Evolutionary conservation across 2,113 vertebrate species (phyloP).

Genomic region (Monopterus albus): DNA sequence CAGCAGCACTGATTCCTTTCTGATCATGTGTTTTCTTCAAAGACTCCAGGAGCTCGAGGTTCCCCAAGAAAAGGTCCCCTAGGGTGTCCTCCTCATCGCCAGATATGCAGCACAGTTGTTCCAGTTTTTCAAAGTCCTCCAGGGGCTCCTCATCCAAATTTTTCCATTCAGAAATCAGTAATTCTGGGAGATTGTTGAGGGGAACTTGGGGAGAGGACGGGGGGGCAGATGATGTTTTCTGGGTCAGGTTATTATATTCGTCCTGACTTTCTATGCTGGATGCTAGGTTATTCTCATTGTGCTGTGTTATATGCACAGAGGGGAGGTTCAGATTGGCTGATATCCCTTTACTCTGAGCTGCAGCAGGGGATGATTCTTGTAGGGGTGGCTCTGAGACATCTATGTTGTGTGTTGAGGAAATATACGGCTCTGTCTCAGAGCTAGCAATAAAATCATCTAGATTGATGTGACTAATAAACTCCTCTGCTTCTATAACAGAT

Average conservation of each 20-base stretch:
- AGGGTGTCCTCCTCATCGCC: conserved; percentile 81
- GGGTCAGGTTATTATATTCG: conserved; percentile 43
- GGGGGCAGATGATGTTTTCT: conserved; percentile 54
- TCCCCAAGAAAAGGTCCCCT: conserved; percentile 80
- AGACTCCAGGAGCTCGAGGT: conserved; percentile 82
- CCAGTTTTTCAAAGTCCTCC: conserved; percentile 86
- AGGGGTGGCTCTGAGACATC: conserved; percentile 35
- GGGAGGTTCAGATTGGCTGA: conserved; percentile 71
- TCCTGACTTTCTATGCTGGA: conserved; percentile 52
- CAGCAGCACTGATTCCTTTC: conserved; percentile 33
- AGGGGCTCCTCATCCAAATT: conserved; percentile 83
- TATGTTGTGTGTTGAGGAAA: conserved; percentile 38
- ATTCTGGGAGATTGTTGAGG: conserved; percentile 78
- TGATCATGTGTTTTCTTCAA: conserved; percentile 80
- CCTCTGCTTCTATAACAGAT: conserved; percentile 70
- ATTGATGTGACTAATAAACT: conserved; percentile 70
- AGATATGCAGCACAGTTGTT: conserved; percentile 83
- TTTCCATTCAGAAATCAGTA: conserved; percentile 86
- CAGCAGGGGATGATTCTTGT: conserved; percentile 33
- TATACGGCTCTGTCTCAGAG: conserved; percentile 50
- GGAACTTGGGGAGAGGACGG: conserved; percentile 60
- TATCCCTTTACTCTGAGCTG: conserved; percentile 76
- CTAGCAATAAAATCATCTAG: conserved; percentile 67
- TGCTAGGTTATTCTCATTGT: conserved; percentile 50
- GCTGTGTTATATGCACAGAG: conserved; percentile 62